Base-by-base conservation (phyloP, 2,113 vertebrate species). In the Barnardius zonarius region DNA sequence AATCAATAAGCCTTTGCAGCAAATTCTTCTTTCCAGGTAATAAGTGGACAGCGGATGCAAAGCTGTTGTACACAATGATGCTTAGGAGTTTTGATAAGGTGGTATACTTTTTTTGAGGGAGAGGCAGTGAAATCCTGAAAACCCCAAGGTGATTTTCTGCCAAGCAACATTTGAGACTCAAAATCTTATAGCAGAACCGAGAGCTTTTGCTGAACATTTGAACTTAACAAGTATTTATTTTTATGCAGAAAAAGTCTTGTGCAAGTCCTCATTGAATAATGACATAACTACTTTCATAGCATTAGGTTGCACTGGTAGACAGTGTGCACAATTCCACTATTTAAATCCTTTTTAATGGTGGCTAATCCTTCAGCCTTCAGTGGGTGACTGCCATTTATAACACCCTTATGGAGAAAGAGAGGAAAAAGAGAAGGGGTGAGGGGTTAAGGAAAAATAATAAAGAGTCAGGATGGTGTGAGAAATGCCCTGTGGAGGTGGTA, bases 401-500 rank as follows among this genome's bases (percentile, higher is more conserved):
- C 89, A 41, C 19, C 49, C 25, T 46, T 23, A 31, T 33, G 52
- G 64, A 90, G 93, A 79, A 57, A 28, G 55, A 79, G 46, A 67
- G 12, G 43, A 23, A n/a, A 72, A 69, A 64, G 13, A 19, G 17
- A 61, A 63, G 49, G 1, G 28, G 11, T 2, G 3, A 19, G 17
- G 17, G 22, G 31, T 35, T 35, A 73, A 64, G 49, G 78, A 16
- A 83, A 86, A 84, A 91, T 89, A 69, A 93, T 86, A 41, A 96
- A 76, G 54, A 90, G 84, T 90, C 89, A 90, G 59, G 87, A 19
- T 30, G 76, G 64, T 70, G 95, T 92, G 93, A 97, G 95, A 94
- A 97, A 93, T 82, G 54, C 88, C 96, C 80, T 54, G 43, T 82
- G 95, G 97, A 95, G 70, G 93, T 64, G 91, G 86, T 80, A 95